These are phyloP conservation scores for Ifrita kowaldi DNA, from an alignment of 2,113 vertebrate species.

Conservation along the genomic window DNA sequence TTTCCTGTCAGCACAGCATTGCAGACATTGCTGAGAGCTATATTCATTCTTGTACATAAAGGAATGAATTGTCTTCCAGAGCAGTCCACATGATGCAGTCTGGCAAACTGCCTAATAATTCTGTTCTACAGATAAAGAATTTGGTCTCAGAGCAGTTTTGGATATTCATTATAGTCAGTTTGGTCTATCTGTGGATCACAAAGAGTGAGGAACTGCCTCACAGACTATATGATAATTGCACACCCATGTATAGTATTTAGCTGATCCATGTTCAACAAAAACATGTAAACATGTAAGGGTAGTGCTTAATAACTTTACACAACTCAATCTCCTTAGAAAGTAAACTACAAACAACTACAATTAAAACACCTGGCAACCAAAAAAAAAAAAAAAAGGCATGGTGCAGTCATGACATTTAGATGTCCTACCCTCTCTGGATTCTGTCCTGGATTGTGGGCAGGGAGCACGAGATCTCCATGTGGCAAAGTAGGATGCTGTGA, in stretches of 20 bases:
- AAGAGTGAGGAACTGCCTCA: neutral
- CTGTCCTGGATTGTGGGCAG: neutral
- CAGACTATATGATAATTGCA: neutral
- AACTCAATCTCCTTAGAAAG: neutral
- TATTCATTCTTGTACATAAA: neutral
- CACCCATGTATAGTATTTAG: neutral
- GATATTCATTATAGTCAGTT: neutral
- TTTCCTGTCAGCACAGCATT: neutral
- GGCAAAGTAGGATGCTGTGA: neutral
- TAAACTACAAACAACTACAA: neutral
- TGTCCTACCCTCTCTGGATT: neutral
- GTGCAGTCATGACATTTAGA: neutral
- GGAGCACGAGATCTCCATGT: neutral
- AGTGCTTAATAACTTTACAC: neutral
- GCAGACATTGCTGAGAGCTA: neutral
- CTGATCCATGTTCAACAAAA: neutral
- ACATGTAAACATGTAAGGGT: neutral
- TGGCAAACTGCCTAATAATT: slow-evolving; percentile 3
- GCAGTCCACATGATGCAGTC: neutral
- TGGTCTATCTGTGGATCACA: neutral
- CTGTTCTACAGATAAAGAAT: neutral
- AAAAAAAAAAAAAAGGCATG: neutral
- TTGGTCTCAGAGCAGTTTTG: neutral
- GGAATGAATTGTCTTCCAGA: slow-evolving; percentile 13
- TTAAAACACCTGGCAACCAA: neutral